Percentiles rank a stretch among this genome's conserved stretches.
Conservation (phyloP, 2,797 vertebrate species). For the Vultur gryphus region DNA sequence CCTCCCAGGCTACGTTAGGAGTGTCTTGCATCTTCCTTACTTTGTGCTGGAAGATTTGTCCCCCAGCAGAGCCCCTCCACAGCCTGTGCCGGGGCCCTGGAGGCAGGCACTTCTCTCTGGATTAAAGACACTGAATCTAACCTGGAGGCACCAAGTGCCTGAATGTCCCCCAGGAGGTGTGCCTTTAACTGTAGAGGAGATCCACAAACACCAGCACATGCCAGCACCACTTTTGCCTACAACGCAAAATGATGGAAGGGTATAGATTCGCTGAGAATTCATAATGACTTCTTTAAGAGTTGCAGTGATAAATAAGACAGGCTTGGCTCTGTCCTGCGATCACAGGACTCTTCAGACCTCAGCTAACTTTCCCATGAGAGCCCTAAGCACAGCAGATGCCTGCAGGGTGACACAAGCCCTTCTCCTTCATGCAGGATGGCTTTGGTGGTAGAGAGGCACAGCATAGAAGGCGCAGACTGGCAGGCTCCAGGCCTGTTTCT, state of each 20-base stretch:
- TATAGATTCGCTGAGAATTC: neutral
- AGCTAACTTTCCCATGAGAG: neutral
- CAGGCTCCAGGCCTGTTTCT: neutral
- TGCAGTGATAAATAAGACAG: neutral
- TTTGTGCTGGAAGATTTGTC: neutral
- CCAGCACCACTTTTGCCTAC: neutral
- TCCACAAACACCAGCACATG: neutral
- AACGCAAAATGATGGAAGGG: neutral
- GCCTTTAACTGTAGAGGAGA: neutral
- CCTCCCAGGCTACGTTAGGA: neutral
- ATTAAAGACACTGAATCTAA: neutral
- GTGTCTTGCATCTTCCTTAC: neutral
- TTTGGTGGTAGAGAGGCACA: neutral
- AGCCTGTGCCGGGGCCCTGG: neutral
- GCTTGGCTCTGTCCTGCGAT: neutral
- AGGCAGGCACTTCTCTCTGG: neutral
- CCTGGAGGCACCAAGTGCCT: neutral
- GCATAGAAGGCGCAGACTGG: neutral
- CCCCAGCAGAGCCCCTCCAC: neutral
- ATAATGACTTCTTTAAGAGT: neutral
- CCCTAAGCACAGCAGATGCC: neutral
- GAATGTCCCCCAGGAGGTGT: neutral
- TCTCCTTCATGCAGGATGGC: neutral
- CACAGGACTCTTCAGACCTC: neutral
- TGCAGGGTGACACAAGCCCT: rapidly evolving